These are phyloP conservation scores for Hestina assimilis DNA, from an alignment of 1,140 invertebrate species.

Conservation along the genomic window DNA sequence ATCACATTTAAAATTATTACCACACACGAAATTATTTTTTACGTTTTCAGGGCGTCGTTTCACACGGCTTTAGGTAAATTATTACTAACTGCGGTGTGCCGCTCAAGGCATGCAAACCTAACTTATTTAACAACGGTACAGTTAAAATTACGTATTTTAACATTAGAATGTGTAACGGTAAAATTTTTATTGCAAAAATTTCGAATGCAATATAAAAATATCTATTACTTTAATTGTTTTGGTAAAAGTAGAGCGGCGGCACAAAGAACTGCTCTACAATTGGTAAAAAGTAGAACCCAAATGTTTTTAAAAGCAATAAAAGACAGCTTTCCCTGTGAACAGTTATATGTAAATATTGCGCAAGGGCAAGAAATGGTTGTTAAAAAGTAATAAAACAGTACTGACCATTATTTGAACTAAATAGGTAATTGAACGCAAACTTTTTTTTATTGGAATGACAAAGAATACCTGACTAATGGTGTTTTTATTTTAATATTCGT, in stretches of 20 bases:
- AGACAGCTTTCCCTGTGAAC: conserved; percentile 43
- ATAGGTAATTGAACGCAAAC: conserved; percentile 2
- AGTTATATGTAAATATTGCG: conserved; percentile 48
- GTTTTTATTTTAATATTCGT: neutral
- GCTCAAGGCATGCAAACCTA: conserved; percentile 16
- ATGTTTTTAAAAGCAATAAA: conserved; percentile 45
- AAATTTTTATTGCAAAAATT: conserved; percentile 37
- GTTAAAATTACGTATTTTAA: conserved; percentile 30
- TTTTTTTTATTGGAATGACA: neutral
- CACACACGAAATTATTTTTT: conserved; percentile 11
- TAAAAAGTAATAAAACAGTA: conserved; percentile 17
- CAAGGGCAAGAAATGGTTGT: conserved; percentile 4
- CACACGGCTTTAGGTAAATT: conserved; percentile 19
- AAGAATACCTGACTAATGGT: neutral
- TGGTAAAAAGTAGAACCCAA: conserved; percentile 61
- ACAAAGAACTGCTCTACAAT: conserved; percentile 47
- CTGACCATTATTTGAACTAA: conserved; percentile 14
- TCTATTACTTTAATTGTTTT: conserved; percentile 47
- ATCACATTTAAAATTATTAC: conserved; percentile 6
- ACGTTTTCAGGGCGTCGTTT: neutral
- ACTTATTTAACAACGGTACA: conserved; percentile 29
- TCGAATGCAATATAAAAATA: conserved; percentile 50
- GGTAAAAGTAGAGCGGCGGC: conserved; percentile 29
- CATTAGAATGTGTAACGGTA: conserved; percentile 41
- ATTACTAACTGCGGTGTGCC: conserved; percentile 18